Conservation (phyloP, 2,113 vertebrate genomes). For the Camelus bactrianus region DNA sequence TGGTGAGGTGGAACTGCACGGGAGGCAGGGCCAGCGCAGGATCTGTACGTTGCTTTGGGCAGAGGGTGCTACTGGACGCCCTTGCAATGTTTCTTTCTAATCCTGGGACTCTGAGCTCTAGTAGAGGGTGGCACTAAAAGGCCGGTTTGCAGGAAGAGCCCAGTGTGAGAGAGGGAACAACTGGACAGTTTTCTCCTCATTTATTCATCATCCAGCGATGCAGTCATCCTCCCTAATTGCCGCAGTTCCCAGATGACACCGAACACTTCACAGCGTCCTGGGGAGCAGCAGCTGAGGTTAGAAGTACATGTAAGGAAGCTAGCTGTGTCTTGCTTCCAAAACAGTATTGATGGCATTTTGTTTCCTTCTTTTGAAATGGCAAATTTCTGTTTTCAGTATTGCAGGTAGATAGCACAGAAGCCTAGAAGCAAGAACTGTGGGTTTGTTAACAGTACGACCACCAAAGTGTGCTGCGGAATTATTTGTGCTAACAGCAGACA, state of each 20-base stretch:
- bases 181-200: neutral
- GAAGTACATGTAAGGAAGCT: neutral
- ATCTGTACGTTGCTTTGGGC: neutral
- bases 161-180: neutral
- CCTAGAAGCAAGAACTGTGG: conserved; percentile 50
- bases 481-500: conserved; percentile 68
- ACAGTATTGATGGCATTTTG: neutral
- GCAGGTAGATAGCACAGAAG: conserved; percentile 56
- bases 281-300: neutral
- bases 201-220: neutral
- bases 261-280: neutral
- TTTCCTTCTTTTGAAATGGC: conserved; percentile 54
- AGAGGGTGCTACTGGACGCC: neutral
- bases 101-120: neutral
- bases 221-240: conserved; percentile 9
- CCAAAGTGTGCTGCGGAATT: conserved; percentile 15
- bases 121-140: neutral
- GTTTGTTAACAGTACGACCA: conserved; percentile 56
- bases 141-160: neutral
- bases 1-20: neutral
- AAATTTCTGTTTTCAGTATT: conserved; percentile 59
- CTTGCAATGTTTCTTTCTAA: conserved; percentile 4
- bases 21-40: neutral
- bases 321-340: conserved; percentile 32
- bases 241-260: neutral